phyloP scores from a whole-genome alignment of 1,140 invertebrate species.

The Anoplolepis gracilipes region DNA sequence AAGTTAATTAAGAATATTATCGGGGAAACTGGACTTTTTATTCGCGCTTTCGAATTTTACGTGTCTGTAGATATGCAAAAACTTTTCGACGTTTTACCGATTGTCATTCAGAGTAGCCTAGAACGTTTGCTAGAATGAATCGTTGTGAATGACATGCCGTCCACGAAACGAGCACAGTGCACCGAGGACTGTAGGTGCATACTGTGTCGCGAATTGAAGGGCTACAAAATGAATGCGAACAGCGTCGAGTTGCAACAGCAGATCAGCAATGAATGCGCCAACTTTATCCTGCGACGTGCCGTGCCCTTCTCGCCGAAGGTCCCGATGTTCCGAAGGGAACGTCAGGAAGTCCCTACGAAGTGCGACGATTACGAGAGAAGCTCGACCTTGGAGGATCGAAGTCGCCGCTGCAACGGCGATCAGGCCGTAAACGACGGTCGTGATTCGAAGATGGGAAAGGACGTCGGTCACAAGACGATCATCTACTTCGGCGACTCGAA shows the following conservation, averaged over 20 bases:
- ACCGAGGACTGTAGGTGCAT: slow-evolving; percentile 85
- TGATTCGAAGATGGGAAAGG: slow-evolving; percentile 66
- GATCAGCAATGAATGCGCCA: slow-evolving; percentile 80
- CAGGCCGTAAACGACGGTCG: slow-evolving; percentile 65
- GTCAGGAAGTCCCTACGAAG: slow-evolving; percentile 85
- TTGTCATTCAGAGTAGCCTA: background rate
- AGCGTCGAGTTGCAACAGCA: background rate
- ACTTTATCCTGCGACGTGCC: slow-evolving; percentile 87
- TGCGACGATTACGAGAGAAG: slow-evolving; percentile 83
- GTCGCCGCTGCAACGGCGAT: slow-evolving; percentile 61
- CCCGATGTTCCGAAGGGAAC: slow-evolving; percentile 85
- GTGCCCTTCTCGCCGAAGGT: slow-evolving; percentile 85
- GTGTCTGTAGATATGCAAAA: background rate
- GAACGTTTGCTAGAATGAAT: slow-evolving; percentile 15
- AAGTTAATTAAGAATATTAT: slow-evolving; percentile 3
- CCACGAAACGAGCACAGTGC: slow-evolving; percentile 58
- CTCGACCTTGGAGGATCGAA: slow-evolving; percentile 76
- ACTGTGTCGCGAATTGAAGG: slow-evolving; percentile 87
- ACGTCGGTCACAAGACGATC: slow-evolving; percentile 88
- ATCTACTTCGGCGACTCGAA: slow-evolving; percentile 90
- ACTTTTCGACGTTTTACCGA: background rate
- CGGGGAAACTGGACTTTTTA: background rate
- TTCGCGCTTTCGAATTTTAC: slow-evolving; percentile 17
- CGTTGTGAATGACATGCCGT: slow-evolving; percentile 57
- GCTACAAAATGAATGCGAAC: slow-evolving; percentile 74